phyloP scores from a whole-genome alignment of 1,140 invertebrate genomes.

The Saccostrea echinata region DNA sequence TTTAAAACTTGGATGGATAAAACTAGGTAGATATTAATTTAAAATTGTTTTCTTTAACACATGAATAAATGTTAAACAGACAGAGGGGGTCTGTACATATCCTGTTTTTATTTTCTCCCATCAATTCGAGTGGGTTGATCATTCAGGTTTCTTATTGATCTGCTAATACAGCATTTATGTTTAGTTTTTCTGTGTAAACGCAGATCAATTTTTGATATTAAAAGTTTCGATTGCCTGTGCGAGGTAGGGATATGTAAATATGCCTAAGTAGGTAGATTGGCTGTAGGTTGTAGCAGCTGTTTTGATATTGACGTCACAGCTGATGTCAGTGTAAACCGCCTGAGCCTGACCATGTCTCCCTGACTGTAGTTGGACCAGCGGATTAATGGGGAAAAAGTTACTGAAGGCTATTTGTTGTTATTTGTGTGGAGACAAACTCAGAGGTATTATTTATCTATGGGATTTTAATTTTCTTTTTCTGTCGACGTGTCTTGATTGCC shows the following conservation, averaged over 20 bases:
- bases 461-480: not conserved
- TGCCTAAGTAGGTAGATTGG: slow-evolving; percentile 8
- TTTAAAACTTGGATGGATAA: not conserved
- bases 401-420: slow-evolving; percentile 57
- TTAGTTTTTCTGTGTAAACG: not conserved
- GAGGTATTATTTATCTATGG: slow-evolving; percentile 40
- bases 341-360: not conserved
- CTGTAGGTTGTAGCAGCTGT: slow-evolving; percentile 11
- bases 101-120: not conserved
- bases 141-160: not conserved
- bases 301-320: slow-evolving; percentile 23
- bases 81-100: not conserved
- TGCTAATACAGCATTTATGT: not conserved
- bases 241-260: slow-evolving; percentile 28
- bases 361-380: not conserved
- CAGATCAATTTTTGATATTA: slow-evolving; percentile 32
- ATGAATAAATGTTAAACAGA: not conserved
- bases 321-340: not conserved
- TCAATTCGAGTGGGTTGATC: not conserved
- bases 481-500: not conserved
- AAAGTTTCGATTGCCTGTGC: slow-evolving; percentile 26
- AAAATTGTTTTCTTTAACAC: not conserved
- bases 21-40: not conserved
- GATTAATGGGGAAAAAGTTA: slow-evolving; percentile 50
- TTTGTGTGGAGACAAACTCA: slow-evolving; percentile 54